Base-by-base conservation (phyloP, 2,888 invertebrate species). In the Colletes collaris region DNA sequence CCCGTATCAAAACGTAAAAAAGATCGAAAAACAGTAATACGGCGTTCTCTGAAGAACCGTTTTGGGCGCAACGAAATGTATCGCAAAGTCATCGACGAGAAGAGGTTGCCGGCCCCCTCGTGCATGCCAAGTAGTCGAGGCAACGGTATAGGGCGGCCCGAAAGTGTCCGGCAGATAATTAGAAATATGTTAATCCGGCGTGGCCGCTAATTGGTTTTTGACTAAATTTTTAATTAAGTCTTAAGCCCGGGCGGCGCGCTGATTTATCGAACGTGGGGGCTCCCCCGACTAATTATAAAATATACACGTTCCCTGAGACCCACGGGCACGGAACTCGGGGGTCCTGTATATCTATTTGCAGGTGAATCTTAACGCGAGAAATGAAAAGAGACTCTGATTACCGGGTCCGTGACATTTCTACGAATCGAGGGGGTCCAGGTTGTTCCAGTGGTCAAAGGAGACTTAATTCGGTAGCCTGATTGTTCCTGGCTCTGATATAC, bases 171-270 rank as follows among this genome's bases (percentile, higher is more conserved):
- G 53, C 78, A 56, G 87, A 90, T 90, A 92, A 91, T 92, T 92
- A 91, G 92, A 92, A 92, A 91, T 92, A 91, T 91, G 92, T 90
- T 91, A 91, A 92, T 91, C 87, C 87, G 78, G 85, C 87, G 87
- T 85, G 79, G 89, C 81, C 76, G 88, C 92, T 92, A 92, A 92
- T 92, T 92, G 90, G 89, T 91, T 90, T 91, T 90, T 89, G 88
- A 90, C 88, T 89, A 90, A 89, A 91, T 89, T 90, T 89, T 89
- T 90, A 89, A 90, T 89, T 89, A 89, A 90, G 89, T 90, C 87
- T 88, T 89, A 89, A 88, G 88, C 84, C 87, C 82, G 88, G 88
- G 87, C 88, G 87, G 86, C 87, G 84, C 86, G 86, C 89, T 91
- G 91, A 91, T 91, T 91, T 91, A 90, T 89, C 87, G 89, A 86